phyloP scores from a whole-genome alignment of 1,140 invertebrate species.

The Neelides sp. region DNA sequence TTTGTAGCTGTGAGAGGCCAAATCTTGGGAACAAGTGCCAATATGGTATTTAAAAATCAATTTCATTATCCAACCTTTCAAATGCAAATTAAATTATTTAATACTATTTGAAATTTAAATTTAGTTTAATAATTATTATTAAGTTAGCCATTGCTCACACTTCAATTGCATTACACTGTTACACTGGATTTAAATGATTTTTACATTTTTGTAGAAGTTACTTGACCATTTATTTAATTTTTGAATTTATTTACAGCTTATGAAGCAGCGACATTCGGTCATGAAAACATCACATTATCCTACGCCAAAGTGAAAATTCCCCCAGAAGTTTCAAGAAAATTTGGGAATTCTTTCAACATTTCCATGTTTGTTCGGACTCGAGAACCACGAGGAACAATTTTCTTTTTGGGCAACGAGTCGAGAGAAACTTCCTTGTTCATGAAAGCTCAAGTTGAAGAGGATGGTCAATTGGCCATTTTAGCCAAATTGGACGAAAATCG shows the following conservation, averaged over 20 bases:
- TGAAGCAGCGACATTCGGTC: constrained; percentile 78
- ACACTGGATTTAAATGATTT: too few relatives aligned
- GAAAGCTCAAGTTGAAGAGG: constrained; percentile 19
- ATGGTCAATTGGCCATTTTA: constrained; percentile 22
- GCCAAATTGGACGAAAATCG: constrained; percentile 41
- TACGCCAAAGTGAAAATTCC: constrained; percentile 57
- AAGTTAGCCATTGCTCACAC: too few relatives aligned
- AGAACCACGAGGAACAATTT: constrained; percentile 66
- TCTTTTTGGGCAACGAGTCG: constrained; percentile 56
- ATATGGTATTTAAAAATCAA: constrained; percentile 48
- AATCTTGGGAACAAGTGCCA: constrained; percentile 75
- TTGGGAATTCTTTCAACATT: constrained; percentile 67
- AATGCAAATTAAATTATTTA: neutral
- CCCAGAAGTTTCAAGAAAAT: constrained; percentile 50
- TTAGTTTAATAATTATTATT: too few relatives aligned
- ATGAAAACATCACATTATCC: constrained; percentile 61
- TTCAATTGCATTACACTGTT: too few relatives aligned
- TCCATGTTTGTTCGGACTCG: constrained; percentile 85
- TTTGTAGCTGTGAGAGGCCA: constrained; percentile 71
- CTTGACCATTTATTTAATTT: too few relatives aligned
- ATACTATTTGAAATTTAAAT: too few relatives aligned
- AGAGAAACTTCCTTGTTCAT: constrained; percentile 17
- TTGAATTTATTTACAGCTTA: constrained; percentile 49
- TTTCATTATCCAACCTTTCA: constrained; percentile 4
- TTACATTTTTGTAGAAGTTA: too few relatives aligned